Conservation (phyloP, 30 jellyfish, hydroid and myxozoan genomes). For the Chrysaora quinquecirrha region DNA sequence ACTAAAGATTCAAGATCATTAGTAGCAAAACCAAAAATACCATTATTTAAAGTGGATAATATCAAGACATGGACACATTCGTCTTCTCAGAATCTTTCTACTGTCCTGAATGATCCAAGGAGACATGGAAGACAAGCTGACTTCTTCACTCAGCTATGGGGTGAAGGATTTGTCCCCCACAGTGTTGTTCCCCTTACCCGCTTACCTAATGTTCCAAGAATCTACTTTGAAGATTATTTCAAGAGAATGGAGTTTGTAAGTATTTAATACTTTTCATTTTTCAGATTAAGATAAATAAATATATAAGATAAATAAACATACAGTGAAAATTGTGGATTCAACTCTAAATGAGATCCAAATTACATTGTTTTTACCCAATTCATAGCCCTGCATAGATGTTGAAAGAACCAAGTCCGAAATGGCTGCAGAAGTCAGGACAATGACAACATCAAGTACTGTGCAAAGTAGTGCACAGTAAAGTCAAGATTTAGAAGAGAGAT, state of each 20-base stretch:
- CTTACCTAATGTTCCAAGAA: conserved; percentile 88
- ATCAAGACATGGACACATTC: conserved; percentile 83
- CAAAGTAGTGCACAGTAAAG: too few species aligned
- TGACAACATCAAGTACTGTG: too few species aligned
- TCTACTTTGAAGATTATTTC: conserved; percentile 73
- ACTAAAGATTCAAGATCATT: conserved; percentile 26
- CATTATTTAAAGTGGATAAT: conserved; percentile 67
- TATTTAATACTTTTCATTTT: too few species aligned
- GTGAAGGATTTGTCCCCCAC: conserved; percentile 89
- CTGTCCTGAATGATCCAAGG: conserved; percentile 94
- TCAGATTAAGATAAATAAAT: too few species aligned
- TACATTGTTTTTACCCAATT: too few species aligned
- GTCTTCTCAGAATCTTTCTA: conserved; percentile 94
- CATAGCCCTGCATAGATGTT: too few species aligned
- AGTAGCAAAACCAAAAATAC: conserved; percentile 55
- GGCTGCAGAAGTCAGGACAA: too few species aligned
- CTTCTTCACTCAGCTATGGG: conserved; percentile 93
- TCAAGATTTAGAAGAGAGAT: too few species aligned
- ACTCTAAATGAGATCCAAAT: too few species aligned
- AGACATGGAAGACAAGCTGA: conserved; percentile 84
- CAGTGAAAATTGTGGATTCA: too few species aligned
- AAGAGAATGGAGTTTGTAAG: conserved; percentile 95
- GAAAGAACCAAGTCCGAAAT: too few species aligned
- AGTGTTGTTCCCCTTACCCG: conserved; percentile 91
- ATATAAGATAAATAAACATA: too few species aligned